Evolutionary conservation across 2,888 invertebrate genomes (phyloP).

Genomic region (Eumerus sabulonum): DNA sequence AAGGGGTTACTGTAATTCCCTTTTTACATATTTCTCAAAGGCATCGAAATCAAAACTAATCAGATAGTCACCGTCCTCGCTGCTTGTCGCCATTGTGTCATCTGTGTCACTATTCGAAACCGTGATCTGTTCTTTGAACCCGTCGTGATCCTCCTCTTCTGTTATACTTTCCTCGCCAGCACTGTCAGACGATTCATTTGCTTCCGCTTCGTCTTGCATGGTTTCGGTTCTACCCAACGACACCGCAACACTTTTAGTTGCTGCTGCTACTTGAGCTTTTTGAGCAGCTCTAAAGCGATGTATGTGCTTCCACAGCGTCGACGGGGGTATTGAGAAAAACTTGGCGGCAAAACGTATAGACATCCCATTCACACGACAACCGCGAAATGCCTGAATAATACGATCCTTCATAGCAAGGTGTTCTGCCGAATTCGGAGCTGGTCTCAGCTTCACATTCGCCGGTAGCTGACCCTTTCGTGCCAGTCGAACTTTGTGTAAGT

Average conservation of each 20-base stretch:
- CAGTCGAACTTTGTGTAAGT: slow-evolving; percentile 69
- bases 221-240: neutral
- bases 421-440: slow-evolving; percentile 26
- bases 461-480: slow-evolving; percentile 62
- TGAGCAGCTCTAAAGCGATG: slow-evolving; percentile 33
- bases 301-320: slow-evolving; percentile 66
- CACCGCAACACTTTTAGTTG: neutral
- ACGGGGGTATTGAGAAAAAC: slow-evolving; percentile 63
- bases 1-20: slow-evolving; percentile 16
- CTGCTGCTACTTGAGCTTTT: neutral
- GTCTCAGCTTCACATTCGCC: slow-evolving; percentile 33
- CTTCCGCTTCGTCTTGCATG: neutral
- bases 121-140: neutral
- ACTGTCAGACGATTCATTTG: neutral
- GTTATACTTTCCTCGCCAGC: neutral
- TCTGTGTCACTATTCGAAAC: slow-evolving; percentile 4
- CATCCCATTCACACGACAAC: slow-evolving; percentile 68
- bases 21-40: slow-evolving; percentile 49
- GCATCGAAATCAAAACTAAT: slow-evolving; percentile 53
- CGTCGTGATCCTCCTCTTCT: neutral
- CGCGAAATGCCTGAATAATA: slow-evolving; percentile 68
- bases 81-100: neutral
- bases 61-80: slow-evolving; percentile 42
- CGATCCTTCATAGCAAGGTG: slow-evolving; percentile 53
- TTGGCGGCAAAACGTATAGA: slow-evolving; percentile 69